Evolutionary conservation across 2,888 invertebrate genomes (phyloP).

Genomic region (Therioaphis trifolii): DNA sequence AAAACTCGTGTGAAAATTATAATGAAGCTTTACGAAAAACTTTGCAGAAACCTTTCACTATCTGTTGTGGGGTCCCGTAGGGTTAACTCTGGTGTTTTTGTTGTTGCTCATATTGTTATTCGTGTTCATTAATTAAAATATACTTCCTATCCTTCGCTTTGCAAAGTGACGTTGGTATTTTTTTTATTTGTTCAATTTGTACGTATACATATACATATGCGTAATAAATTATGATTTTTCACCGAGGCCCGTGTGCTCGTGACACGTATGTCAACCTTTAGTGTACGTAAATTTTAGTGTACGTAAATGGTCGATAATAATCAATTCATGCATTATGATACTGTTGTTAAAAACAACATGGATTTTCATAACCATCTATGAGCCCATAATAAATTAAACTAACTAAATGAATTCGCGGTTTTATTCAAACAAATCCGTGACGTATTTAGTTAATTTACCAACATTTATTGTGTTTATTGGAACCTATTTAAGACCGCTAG

Average conservation of each 20-base stretch:
- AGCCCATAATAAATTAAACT: background rate
- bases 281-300: too few species aligned
- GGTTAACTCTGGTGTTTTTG: conserved; percentile 46
- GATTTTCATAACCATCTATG: background rate
- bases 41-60: conserved; percentile 51
- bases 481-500: too few species aligned
- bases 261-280: conserved; percentile 45
- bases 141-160: conserved; percentile 10
- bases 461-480: too few species aligned
- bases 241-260: conserved; percentile 30
- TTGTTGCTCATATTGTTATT: conserved; percentile 42
- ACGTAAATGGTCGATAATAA: conserved; percentile 28
- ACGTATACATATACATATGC: background rate
- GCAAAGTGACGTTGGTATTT: conserved; percentile 10
- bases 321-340: conserved; percentile 27
- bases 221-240: conserved; percentile 41
- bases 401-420: background rate
- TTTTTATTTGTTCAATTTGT: conserved; percentile 8
- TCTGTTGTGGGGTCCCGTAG: conserved; percentile 28
- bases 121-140: conserved; percentile 59
- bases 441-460: too few species aligned
- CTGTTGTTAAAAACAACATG: background rate
- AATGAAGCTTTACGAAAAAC: conserved; percentile 46
- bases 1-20: conserved; percentile 39
- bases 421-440: too few species aligned